Percentiles rank a stretch among this genome's conserved stretches.
Conservation (phyloP, 2,888 invertebrate species). For the Andricus curvator region DNA sequence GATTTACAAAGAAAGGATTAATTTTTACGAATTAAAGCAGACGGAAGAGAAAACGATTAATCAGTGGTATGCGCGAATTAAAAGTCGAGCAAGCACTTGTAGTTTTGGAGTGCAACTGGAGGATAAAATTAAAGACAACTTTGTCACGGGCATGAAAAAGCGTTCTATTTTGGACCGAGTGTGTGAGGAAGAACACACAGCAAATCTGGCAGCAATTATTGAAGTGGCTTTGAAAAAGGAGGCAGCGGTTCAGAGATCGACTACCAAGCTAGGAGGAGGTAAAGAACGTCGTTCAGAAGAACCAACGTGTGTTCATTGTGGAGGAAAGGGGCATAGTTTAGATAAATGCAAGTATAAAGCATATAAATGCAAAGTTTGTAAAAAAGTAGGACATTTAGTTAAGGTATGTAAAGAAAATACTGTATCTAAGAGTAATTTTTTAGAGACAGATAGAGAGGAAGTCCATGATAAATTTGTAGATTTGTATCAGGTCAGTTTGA, state of each 20-base stretch:
- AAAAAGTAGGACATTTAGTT: conserved; percentile 46
- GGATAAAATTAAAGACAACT: conserved; percentile 61
- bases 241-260: conserved; percentile 30
- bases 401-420: conserved; percentile 40
- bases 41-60: conserved; percentile 53
- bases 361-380: conserved; percentile 44
- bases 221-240: conserved; percentile 52
- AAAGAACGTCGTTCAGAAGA: conserved; percentile 6
- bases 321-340: conserved; percentile 44
- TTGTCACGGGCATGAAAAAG: conserved; percentile 53
- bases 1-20: conserved; percentile 53
- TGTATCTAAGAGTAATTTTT: neutral
- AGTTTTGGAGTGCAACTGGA: conserved; percentile 55
- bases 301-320: conserved; percentile 44
- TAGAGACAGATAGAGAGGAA: no score
- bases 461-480: no score
- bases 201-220: conserved; percentile 39
- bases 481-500: no score
- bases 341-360: conserved; percentile 46
- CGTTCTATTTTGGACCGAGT: conserved; percentile 45
- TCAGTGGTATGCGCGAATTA: conserved; percentile 64
- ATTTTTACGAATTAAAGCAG: conserved; percentile 60
- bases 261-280: neutral
- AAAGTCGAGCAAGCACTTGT: conserved; percentile 56
- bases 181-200: conserved; percentile 49